These are phyloP conservation scores for Bryconaethiops microstoma DNA, from an alignment of 2,797 vertebrate genomes.

Conservation along the genomic window DNA sequence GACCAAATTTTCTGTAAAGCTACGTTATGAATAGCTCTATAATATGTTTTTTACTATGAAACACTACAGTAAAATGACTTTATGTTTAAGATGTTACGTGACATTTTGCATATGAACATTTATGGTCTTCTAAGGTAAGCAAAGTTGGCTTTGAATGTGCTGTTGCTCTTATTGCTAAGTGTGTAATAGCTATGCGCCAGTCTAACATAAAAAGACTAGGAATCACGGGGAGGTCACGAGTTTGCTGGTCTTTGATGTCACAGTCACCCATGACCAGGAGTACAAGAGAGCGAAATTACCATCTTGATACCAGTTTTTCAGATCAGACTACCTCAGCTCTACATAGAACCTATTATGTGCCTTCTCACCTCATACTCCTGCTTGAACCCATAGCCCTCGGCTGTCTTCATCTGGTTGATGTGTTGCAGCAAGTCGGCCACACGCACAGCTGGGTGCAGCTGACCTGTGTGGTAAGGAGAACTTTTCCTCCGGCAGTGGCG, in stretches of 20 bases:
- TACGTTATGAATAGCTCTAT: not conserved
- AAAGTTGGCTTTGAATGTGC: not conserved
- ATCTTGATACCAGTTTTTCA: too few relatives aligned
- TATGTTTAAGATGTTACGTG: too few relatives aligned
- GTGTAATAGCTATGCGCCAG: too few relatives aligned
- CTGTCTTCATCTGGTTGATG: constrained; percentile 98
- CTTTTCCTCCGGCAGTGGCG: constrained; percentile 87
- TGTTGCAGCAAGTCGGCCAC: constrained; percentile 96
- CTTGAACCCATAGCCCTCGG: constrained; percentile 95
- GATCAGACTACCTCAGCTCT: not conserved
- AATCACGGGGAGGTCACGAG: too few relatives aligned
- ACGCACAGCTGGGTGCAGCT: constrained; percentile 91
- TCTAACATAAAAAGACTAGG: too few relatives aligned
- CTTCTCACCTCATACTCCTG: constrained; percentile 91
- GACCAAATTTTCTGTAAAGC: not conserved
- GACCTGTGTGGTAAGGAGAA: constrained; percentile 92
- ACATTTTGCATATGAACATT: too few relatives aligned
- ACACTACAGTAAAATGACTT: too few relatives aligned
- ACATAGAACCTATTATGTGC: not conserved
- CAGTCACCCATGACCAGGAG: too few relatives aligned
- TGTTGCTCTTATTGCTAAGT: not conserved
- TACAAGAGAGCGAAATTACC: too few relatives aligned
- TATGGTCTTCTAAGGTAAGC: too few relatives aligned
- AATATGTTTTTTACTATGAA: too few relatives aligned
- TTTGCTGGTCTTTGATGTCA: too few relatives aligned